Percentiles rank a stretch among this genome's conserved stretches.
phyloP scores from a whole-genome alignment of 2,888 invertebrate species.

The Sepiola atlantica region DNA sequence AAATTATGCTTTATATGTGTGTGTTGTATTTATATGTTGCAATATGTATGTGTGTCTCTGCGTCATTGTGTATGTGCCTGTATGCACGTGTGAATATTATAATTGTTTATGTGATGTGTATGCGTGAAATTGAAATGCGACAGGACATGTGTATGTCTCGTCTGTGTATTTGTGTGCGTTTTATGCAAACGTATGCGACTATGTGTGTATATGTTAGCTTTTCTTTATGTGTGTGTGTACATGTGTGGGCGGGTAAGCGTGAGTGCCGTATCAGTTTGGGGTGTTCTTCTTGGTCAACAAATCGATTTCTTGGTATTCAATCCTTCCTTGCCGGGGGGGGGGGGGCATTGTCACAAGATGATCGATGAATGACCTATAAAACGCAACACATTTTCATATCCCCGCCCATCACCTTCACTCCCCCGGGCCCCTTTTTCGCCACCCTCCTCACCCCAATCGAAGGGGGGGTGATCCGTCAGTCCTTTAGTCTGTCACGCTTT shows the following conservation, averaged over 20 bases:
- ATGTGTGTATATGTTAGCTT: neutral
- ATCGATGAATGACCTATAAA: constrained; percentile 20
- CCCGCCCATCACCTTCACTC: neutral
- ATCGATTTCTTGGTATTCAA: neutral
- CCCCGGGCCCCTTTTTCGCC: neutral
- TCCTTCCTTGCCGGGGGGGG: neutral
- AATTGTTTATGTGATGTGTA: too few relatives aligned
- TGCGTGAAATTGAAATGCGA: neutral
- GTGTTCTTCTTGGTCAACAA: neutral
- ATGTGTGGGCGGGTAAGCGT: neutral
- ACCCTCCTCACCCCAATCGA: neutral
- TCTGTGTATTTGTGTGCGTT: neutral
- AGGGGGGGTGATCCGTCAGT: too few relatives aligned
- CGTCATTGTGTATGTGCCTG: too few relatives aligned
- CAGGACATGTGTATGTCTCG: neutral
- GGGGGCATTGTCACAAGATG: neutral
- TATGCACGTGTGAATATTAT: too few relatives aligned
- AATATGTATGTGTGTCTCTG: too few relatives aligned
- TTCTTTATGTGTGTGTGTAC: neutral
- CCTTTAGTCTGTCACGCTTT: too few relatives aligned
- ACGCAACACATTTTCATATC: neutral
- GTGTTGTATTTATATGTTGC: too few relatives aligned
- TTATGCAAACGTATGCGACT: neutral
- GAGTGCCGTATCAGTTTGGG: too few relatives aligned
- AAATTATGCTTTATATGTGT: too few relatives aligned